Evolutionary conservation across 2,113 vertebrate genomes (phyloP).

Genomic region (Porphyrio hochstetteri): DNA sequence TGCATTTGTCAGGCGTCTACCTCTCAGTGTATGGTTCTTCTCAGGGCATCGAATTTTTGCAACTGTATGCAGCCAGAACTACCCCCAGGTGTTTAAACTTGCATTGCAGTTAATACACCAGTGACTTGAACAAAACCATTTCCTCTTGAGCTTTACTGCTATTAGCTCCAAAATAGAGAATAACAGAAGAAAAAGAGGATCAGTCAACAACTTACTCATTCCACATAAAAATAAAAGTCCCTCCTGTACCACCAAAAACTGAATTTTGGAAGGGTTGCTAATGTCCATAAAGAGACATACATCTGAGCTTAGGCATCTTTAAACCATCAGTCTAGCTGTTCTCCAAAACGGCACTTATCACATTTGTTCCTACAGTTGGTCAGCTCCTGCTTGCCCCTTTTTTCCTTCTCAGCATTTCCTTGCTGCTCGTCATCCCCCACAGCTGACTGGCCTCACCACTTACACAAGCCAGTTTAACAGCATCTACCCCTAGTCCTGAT

Average conservation of each 20-base stretch:
- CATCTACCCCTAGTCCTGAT: not conserved
- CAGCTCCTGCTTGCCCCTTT: not conserved
- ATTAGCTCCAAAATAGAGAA: not conserved
- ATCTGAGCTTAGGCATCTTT: not conserved
- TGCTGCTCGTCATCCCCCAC: not conserved
- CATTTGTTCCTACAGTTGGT: not conserved
- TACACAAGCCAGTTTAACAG: not conserved
- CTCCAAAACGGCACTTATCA: not conserved
- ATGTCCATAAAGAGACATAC: not conserved
- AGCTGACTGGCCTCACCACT: accelerated
- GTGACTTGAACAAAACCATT: not conserved
- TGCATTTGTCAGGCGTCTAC: accelerated
- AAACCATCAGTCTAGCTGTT: not conserved
- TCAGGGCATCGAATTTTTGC: not conserved
- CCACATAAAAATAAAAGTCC: not conserved
- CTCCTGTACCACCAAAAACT: not conserved
- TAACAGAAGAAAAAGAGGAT: not conserved
- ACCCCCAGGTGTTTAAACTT: not conserved
- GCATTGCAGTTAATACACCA: not conserved
- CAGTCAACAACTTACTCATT: not conserved
- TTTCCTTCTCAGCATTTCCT: not conserved
- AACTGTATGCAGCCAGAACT: not conserved
- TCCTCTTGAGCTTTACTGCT: not conserved
- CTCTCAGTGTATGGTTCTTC: not conserved
- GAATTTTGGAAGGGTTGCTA: not conserved